Conservation (phyloP, 2,797 vertebrate genomes). For the Ispidina picta region DNA sequence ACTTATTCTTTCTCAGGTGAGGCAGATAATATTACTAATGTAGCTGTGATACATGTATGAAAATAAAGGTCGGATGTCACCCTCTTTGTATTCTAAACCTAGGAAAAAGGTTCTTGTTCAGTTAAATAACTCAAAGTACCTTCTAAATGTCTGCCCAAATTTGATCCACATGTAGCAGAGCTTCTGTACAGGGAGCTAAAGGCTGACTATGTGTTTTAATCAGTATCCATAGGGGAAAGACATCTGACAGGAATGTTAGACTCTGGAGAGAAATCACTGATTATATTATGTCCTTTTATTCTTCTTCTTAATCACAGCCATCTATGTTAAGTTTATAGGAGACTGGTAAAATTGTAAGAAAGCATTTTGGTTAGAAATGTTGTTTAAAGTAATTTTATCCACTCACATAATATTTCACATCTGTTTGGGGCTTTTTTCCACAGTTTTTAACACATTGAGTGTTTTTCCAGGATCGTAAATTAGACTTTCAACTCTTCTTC, state of each 20-base stretch:
- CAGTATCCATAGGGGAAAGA: background rate
- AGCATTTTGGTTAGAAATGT: background rate
- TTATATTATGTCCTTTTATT: background rate
- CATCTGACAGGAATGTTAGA: background rate
- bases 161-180: too few species aligned
- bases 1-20: too few species aligned
- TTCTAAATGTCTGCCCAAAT: background rate
- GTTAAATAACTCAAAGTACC: too few species aligned
- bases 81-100: too few species aligned
- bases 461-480: background rate
- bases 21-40: too few species aligned
- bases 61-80: too few species aligned
- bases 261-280: background rate
- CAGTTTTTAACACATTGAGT: background rate
- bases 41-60: too few species aligned
- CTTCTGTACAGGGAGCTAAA: too few species aligned
- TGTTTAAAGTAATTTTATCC: background rate
- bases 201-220: background rate
- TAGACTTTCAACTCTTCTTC: background rate
- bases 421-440: rapidly evolving
- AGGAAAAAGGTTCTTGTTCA: too few species aligned
- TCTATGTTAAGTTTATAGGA: background rate
- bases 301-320: background rate
- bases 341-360: background rate
- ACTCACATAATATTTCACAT: background rate